A percentile compares a stretch with the other conserved stretches of the same genome.
Conservation (phyloP, 2,113 vertebrate species). For the Xiphorhynchus elegans region DNA sequence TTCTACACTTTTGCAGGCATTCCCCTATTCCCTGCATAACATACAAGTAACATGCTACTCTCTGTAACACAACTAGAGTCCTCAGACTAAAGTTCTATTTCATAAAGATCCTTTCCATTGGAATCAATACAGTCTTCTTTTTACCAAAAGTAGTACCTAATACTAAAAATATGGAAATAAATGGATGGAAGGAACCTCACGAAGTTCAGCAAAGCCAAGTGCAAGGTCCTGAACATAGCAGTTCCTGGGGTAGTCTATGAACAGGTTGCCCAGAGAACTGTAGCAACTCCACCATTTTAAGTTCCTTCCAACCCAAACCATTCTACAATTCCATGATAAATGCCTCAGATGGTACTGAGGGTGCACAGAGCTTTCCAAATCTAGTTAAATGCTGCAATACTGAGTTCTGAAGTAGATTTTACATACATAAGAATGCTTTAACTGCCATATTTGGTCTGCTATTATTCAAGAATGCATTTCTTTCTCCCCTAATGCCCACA, state of each 20-base stretch:
- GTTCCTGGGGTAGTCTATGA: background rate
- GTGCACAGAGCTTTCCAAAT: background rate
- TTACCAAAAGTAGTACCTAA: background rate
- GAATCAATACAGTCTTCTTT: background rate
- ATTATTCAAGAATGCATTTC: background rate
- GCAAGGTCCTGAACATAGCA: fast-evolving
- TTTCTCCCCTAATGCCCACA: background rate
- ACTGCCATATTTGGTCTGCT: background rate
- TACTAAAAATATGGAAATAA: background rate
- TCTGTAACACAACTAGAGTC: background rate
- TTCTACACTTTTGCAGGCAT: fast-evolving
- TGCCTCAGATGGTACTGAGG: background rate
- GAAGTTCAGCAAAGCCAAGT: background rate
- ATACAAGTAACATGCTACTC: background rate
- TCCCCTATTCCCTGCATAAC: background rate
- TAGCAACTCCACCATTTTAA: background rate
- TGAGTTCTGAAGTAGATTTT: background rate
- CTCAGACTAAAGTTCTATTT: background rate
- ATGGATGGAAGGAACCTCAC: background rate
- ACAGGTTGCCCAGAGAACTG: background rate
- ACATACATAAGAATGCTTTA: background rate
- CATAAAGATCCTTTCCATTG: background rate
- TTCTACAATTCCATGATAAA: background rate
- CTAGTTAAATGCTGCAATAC: background rate
- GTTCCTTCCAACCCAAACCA: background rate